Evolutionary conservation across 2,113 vertebrate species (phyloP).

Genomic region (Gymnorhina tibicen): DNA sequence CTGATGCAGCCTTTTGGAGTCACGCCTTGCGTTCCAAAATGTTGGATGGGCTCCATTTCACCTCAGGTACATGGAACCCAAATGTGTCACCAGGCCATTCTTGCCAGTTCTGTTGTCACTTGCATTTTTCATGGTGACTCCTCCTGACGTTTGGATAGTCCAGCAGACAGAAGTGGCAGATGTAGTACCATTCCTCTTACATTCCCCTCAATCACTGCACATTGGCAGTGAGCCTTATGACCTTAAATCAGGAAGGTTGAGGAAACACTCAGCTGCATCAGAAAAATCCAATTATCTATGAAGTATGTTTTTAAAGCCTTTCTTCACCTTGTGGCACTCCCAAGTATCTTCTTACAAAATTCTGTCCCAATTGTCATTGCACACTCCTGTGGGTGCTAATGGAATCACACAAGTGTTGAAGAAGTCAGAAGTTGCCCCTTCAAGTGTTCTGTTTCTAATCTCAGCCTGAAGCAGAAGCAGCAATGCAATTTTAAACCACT

Average conservation of each 20-base stretch:
- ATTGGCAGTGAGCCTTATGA: neutral
- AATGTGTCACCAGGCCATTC: neutral
- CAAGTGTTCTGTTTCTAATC: neutral
- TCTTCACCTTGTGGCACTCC: neutral
- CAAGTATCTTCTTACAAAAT: neutral
- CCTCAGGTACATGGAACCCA: neutral
- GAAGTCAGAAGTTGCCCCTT: neutral
- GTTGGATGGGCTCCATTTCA: neutral
- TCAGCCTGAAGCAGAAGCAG: neutral
- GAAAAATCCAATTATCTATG: neutral
- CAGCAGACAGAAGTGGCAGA: neutral
- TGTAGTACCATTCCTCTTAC: neutral
- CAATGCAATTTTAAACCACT: neutral
- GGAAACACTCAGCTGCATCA: neutral
- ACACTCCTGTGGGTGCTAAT: neutral
- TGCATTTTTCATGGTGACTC: neutral
- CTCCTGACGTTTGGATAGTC: neutral
- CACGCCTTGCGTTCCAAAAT: neutral
- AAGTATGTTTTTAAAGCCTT: neutral
- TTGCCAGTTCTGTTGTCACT: neutral
- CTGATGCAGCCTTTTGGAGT: neutral
- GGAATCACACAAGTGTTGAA: neutral
- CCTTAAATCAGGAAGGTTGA: neutral
- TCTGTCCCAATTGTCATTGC: neutral
- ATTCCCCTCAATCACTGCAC: neutral